Percentiles rank a stretch among this genome's conserved stretches.
Evolutionary conservation across 64 coral and sea anemone genomes (phyloP).

Genomic region (Actinia equina): DNA sequence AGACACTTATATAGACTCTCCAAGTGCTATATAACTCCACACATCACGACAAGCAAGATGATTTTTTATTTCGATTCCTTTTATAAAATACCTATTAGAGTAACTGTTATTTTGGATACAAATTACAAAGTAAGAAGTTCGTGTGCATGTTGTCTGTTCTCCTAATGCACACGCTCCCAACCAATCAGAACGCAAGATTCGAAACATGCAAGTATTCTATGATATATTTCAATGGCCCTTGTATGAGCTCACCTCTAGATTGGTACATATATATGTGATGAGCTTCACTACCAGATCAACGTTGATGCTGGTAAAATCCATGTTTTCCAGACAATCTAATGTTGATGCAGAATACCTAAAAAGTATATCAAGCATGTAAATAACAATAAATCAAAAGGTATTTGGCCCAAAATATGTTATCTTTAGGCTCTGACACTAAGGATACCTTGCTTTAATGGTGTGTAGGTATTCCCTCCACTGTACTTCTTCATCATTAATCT

Average conservation of each 20-base stretch:
- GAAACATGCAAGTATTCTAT: neutral
- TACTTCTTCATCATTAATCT: constrained; percentile 46
- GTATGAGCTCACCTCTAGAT: constrained; percentile 64
- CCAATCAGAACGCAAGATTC: neutral
- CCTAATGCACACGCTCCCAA: too few relatives aligned
- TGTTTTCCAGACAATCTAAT: constrained; percentile 68
- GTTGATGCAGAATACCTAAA: constrained; percentile 67
- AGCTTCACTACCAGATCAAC: constrained; percentile 70
- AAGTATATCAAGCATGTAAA: neutral
- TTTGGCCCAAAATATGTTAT: neutral
- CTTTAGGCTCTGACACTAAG: neutral
- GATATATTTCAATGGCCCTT: too few relatives aligned
- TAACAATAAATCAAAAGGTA: neutral
- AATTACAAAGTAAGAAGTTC: too few relatives aligned
- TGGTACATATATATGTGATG: constrained; percentile 65
- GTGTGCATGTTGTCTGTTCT: too few relatives aligned
- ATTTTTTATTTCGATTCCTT: too few relatives aligned
- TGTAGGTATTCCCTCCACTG: constrained; percentile 62
- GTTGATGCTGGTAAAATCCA: constrained; percentile 59
- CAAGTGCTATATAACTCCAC: too few relatives aligned
- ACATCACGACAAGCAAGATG: too few relatives aligned
- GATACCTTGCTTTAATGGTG: constrained; percentile 48
- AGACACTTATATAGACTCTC: too few relatives aligned
- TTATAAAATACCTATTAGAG: too few relatives aligned
- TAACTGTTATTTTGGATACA: too few relatives aligned